These are phyloP conservation scores for Morpho achilles DNA, from an alignment of 2,888 invertebrate species.

Conservation along the genomic window DNA sequence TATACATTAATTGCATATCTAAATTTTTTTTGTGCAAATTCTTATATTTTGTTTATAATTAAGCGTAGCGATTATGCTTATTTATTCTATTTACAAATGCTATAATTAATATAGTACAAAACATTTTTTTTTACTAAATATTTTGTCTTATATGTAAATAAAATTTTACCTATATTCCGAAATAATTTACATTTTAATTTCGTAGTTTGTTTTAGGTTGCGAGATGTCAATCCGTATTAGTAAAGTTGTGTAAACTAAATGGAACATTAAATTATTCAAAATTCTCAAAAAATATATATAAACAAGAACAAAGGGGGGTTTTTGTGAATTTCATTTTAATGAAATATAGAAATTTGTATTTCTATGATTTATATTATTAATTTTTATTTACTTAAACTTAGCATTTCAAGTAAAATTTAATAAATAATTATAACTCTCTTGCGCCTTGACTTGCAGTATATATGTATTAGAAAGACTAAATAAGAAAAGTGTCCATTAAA, in stretches of 20 bases:
- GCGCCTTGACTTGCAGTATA: no score
- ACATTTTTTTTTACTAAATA: constrained; percentile 53
- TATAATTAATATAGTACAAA: constrained; percentile 50
- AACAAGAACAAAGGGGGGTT: background rate
- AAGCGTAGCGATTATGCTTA: constrained; percentile 55
- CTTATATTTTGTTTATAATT: constrained; percentile 32
- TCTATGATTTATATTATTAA: no score
- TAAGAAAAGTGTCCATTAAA: background rate
- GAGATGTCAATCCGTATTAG: constrained; percentile 5
- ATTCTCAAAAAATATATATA: background rate
- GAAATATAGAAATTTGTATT: no score
- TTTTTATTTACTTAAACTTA: no score
- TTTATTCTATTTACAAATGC: constrained; percentile 27
- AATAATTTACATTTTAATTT: constrained; percentile 28
- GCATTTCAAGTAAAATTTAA: no score
- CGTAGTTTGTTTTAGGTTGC: constrained; percentile 4
- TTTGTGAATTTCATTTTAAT: background rate
- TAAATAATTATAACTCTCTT: no score
- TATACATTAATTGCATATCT: constrained; percentile 40
- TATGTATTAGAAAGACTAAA: no score
- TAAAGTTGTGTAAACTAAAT: background rate
- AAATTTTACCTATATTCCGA: constrained; percentile 37
- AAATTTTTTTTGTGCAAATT: constrained; percentile 41
- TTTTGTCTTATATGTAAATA: constrained; percentile 52
- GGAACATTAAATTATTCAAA: background rate